Conservation (phyloP, 2,888 invertebrate species). For the Caenorhabditis sp. region DNA sequence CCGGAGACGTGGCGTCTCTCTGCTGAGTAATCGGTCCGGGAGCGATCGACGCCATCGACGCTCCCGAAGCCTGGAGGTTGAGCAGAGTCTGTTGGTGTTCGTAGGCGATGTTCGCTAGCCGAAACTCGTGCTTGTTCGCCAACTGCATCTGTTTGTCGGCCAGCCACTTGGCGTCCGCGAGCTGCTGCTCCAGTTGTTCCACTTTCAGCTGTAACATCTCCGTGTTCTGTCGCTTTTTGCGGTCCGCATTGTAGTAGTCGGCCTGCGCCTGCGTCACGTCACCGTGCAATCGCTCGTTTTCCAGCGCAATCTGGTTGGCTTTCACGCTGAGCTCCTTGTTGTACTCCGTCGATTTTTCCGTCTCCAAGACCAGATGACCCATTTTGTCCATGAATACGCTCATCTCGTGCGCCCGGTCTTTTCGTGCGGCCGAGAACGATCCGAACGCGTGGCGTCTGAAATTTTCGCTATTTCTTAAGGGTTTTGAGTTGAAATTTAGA, state of each 20-base stretch:
- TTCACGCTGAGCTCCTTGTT: constrained; percentile 31
- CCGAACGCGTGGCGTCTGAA: too few relatives aligned
- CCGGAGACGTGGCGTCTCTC: constrained; percentile 4
- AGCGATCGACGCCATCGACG: too few relatives aligned
- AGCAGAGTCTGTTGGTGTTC: too few relatives aligned
- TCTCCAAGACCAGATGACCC: too few relatives aligned
- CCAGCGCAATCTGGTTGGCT: neutral
- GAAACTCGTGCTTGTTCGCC: constrained; percentile 70
- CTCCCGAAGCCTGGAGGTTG: too few relatives aligned
- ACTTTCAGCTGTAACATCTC: constrained; percentile 23
- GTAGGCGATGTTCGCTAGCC: too few relatives aligned
- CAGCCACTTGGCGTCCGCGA: constrained; percentile 91
- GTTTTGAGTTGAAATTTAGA: too few relatives aligned
- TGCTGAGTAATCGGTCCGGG: too few relatives aligned
- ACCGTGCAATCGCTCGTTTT: constrained; percentile 23
- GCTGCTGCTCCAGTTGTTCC: constrained; percentile 89
- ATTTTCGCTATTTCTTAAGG: too few relatives aligned
- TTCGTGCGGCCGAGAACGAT: too few relatives aligned
- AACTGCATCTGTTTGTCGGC: constrained; percentile 78
- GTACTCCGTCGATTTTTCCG: constrained; percentile 13
- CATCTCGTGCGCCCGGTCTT: too few relatives aligned
- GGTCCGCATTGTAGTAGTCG: neutral
- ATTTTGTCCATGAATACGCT: too few relatives aligned
- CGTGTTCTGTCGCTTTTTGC: constrained; percentile 24
- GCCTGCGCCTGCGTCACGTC: neutral